These are phyloP conservation scores for Ceyx margarethae DNA, from an alignment of 2,113 vertebrate species.

Conservation along the genomic window DNA sequence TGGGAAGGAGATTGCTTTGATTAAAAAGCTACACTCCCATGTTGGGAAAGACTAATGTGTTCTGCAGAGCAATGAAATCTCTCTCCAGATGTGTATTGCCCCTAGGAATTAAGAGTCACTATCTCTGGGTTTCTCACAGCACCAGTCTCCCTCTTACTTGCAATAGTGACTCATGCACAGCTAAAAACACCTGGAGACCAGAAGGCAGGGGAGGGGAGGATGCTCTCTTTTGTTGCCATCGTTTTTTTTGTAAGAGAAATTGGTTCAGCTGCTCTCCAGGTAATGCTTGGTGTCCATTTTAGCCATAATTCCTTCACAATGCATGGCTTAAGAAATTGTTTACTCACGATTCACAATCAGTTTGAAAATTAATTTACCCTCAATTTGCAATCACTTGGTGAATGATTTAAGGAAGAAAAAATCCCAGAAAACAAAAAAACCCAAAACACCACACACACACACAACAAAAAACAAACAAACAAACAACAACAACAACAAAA, in stretches of 20 bases:
- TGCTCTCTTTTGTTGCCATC: background rate
- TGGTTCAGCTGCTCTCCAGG: background rate
- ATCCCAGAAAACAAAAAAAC: too few species aligned
- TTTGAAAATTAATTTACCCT: background rate
- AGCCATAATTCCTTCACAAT: background rate
- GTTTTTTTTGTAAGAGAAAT: background rate
- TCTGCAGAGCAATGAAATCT: background rate
- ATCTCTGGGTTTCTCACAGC: background rate
- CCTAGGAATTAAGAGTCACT: background rate
- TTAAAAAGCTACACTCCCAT: background rate
- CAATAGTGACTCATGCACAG: fast-evolving
- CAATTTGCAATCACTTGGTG: background rate
- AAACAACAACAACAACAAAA: too few species aligned
- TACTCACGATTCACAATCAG: background rate
- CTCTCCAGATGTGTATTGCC: fast-evolving
- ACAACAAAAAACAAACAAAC: too few species aligned
- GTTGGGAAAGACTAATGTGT: background rate
- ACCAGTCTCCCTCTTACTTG: background rate
- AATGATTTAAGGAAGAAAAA: background rate
- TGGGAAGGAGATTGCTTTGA: background rate
- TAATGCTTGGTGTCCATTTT: background rate
- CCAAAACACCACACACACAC: too few species aligned
- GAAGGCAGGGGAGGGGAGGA: background rate
- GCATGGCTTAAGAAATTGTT: background rate
- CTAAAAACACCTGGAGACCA: background rate